Conservation (phyloP, 2,797 vertebrate genomes). For the Aphelocoma californica region DNA sequence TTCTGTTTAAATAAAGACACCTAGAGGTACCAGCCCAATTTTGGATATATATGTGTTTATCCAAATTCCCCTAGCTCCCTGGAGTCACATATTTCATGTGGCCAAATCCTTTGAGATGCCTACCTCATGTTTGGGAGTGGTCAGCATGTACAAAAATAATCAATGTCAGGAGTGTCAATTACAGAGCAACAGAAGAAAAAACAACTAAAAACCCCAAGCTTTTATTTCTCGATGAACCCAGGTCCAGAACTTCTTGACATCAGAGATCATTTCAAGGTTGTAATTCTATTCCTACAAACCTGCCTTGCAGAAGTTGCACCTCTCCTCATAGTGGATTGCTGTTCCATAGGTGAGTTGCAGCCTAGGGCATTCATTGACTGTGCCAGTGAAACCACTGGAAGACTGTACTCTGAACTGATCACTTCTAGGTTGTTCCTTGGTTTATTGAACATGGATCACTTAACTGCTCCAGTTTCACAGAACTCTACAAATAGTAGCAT, state of each 20-base stretch:
- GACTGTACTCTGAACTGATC: neutral
- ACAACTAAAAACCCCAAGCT: rapidly evolving
- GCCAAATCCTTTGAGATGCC: neutral
- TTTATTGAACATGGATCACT: neutral
- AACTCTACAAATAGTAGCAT: neutral
- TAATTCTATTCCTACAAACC: neutral
- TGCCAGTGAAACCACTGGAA: neutral
- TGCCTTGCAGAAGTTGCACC: neutral
- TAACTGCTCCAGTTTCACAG: neutral
- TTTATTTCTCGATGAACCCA: neutral
- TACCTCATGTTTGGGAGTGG: neutral
- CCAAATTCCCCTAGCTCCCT: neutral
- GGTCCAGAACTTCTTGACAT: neutral
- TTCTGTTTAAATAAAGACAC: neutral
- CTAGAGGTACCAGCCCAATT: neutral
- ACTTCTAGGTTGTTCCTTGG: neutral
- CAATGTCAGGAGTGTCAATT: neutral
- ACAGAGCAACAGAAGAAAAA: neutral
- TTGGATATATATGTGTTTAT: neutral
- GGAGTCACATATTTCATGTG: neutral
- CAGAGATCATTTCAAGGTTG: neutral
- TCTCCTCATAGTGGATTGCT: rapidly evolving
- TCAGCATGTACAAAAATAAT: neutral
- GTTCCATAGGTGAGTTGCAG: neutral
- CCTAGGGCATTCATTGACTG: neutral